A percentile compares a stretch with the other conserved stretches of the same genome.
Evolutionary conservation across 2,113 vertebrate species (phyloP).

Genomic region (Caranx ignobilis): DNA sequence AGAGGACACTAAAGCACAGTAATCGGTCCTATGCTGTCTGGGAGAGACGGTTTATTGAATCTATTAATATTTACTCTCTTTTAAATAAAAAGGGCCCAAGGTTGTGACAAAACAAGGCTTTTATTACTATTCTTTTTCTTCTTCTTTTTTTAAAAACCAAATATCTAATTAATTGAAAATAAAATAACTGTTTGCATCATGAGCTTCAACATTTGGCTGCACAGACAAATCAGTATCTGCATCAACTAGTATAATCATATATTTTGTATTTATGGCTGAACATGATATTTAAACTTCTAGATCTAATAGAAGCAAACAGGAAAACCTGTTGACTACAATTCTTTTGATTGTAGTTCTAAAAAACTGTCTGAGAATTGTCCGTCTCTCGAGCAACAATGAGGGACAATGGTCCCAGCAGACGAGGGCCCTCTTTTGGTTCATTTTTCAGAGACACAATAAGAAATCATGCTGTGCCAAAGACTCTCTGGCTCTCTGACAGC

Average conservation of each 20-base stretch:
- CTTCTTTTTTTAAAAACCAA: neutral
- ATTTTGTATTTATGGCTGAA: neutral
- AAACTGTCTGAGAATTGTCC: neutral
- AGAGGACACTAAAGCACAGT: neutral
- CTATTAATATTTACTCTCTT: neutral
- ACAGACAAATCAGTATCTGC: neutral
- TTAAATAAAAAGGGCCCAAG: neutral
- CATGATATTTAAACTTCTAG: neutral
- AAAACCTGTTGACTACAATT: too few species aligned
- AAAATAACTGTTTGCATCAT: neutral
- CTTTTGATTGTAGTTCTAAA: too few species aligned
- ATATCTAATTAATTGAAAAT: neutral
- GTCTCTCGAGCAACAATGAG: neutral
- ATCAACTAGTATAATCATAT: neutral
- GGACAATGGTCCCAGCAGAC: neutral
- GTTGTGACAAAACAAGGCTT: too few species aligned
- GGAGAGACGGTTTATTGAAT: neutral
- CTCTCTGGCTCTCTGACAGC: slow-evolving; percentile 28
- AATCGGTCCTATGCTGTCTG: too few species aligned
- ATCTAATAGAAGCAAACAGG: too few species aligned
- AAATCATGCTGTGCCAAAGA: slow-evolving; percentile 28
- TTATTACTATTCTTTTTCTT: neutral
- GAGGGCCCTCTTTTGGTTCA: slow-evolving; percentile 6
- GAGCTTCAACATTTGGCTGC: too few species aligned
- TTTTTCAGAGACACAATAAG: slow-evolving; percentile 10